Evolutionary conservation across 1,140 invertebrate genomes (phyloP), one percentile per base, ranked within the genome.

Genomic region (Drosophila kikkawai): DNA sequence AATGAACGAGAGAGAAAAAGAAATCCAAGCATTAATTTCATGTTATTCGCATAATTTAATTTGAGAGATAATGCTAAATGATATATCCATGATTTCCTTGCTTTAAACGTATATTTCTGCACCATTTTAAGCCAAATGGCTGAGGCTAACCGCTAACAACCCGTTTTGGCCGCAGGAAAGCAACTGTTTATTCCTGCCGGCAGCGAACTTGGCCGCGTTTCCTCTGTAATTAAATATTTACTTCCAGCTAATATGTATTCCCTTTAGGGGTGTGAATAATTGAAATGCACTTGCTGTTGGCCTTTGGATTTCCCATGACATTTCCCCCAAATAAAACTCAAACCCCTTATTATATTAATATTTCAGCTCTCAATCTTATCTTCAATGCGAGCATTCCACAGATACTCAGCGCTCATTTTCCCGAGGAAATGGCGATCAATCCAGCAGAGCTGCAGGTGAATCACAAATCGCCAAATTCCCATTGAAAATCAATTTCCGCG

Each of bases 401-500:
- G 22, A 47, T 65, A 48, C 59, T 15, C 41, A 66, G 45, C 39
- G 57, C 32, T 29, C 59, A 45, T 63, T 66, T 61, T 44, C n/a
- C 32, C 7, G 12, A 15, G 44, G 44, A 56, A 56, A 56, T 37
- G 48, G 15, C 63, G 13, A 58, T 65, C 63, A 55, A 57, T 57
- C 48, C 34, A 13, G 8, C 15, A 3, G 26, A 15, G 34, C 51
- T 37, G 7, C 45, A 65, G 37, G 45, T 69, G 66, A 69, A 51
- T 66, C 66, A 69, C 37, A 53, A 66, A 50, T 51, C 39, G 45
- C 17, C 67, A n/a, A 70, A 70, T 55, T 67, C 47, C 67, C 32
- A 69, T 48, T 51, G 17, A 70, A 67, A 70, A 67, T 70, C 61
- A 70, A 67, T 67, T 70, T 67, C 61, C 61, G 59, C 58, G 59